Evolutionary conservation across 2,888 invertebrate species (phyloP).

Genomic region (Camptogramma bilineatum): DNA sequence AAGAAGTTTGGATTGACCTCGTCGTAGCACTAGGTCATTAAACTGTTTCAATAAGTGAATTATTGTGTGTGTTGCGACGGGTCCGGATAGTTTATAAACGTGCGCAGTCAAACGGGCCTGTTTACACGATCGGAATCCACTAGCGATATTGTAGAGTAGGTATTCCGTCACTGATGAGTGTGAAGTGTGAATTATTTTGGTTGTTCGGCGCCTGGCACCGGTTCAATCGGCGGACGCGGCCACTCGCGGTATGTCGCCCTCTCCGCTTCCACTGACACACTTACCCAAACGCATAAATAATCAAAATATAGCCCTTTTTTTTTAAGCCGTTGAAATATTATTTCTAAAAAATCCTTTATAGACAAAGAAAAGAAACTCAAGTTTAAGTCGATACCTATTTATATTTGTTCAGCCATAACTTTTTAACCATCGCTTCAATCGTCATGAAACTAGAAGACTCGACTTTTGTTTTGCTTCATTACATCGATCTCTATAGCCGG

Average conservation of each 20-base stretch:
- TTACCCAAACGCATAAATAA: conserved; percentile 43
- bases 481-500: background rate
- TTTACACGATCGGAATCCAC: conserved; percentile 50
- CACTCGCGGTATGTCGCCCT: conserved; percentile 60
- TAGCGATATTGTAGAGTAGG: conserved; percentile 57
- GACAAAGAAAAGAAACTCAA: background rate
- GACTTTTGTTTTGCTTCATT: background rate
- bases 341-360: background rate
- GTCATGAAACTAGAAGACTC: background rate
- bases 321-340: background rate
- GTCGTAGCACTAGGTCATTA: conserved; percentile 5
- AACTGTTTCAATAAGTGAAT: conserved; percentile 10
- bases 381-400: background rate
- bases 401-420: background rate
- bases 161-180: conserved; percentile 57
- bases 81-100: conserved; percentile 7
- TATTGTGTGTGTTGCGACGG: conserved; percentile 6
- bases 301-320: background rate
- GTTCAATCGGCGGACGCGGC: conserved; percentile 64
- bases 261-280: conserved; percentile 54
- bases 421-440: background rate
- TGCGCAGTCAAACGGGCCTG: conserved; percentile 1
- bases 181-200: conserved; percentile 78
- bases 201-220: conserved; percentile 74
- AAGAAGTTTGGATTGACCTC: conserved; percentile 24